Evolutionary conservation across 2,888 invertebrate genomes (phyloP).

Genomic region (Endomychus coccineus): DNA sequence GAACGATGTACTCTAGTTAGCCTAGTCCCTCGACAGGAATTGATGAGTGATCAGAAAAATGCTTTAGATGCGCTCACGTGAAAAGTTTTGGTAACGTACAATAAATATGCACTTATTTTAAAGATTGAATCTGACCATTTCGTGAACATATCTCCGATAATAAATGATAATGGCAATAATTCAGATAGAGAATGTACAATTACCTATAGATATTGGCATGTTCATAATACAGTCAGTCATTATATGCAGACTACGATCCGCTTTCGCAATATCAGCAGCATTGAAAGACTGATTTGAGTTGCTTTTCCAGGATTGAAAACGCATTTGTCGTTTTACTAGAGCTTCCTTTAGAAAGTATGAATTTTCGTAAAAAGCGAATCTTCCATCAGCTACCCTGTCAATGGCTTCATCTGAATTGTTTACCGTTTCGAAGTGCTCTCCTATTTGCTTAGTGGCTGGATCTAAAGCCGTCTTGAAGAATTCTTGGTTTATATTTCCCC

Average conservation of each 20-base stretch:
- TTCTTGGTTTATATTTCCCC: slow-evolving; percentile 61
- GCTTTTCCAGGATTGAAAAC: slow-evolving; percentile 28
- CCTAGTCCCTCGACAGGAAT: no score
- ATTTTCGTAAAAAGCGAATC: slow-evolving; percentile 76
- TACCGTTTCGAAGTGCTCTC: slow-evolving; percentile 56
- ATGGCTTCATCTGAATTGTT: slow-evolving; percentile 58
- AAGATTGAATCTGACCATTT: no score
- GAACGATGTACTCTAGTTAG: no score
- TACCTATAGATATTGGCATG: slow-evolving; percentile 66
- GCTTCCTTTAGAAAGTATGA: slow-evolving; percentile 60
- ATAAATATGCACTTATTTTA: no score
- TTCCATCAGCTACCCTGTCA: slow-evolving; percentile 59
- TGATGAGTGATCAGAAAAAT: no score
- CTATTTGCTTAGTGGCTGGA: slow-evolving; percentile 57
- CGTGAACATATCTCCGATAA: no score
- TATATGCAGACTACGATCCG: slow-evolving; percentile 58
- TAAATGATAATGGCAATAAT: no score
- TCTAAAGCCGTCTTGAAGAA: slow-evolving; percentile 67
- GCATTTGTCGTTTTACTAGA: slow-evolving; percentile 51
- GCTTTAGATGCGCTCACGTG: no score
- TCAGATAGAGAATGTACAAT: no score
- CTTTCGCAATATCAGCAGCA: slow-evolving; percentile 19
- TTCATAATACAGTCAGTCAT: slow-evolving; percentile 75
- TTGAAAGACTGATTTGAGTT: slow-evolving; percentile 20
- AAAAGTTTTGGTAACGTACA: no score